Evolutionary conservation across 2,888 invertebrate species (phyloP).

Genomic region (Lottia gigantea): DNA sequence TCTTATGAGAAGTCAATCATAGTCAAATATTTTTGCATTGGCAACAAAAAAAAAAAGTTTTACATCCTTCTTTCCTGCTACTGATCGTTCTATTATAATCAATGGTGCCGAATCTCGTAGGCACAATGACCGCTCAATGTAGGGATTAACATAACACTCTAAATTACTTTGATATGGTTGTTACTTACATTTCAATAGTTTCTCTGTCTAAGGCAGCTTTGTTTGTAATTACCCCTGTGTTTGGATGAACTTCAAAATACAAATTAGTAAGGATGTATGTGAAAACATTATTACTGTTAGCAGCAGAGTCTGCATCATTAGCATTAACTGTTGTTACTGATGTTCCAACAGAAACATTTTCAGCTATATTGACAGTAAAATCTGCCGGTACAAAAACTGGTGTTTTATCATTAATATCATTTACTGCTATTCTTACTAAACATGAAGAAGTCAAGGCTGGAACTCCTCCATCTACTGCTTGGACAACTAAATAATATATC

Average conservation of each 20-base stretch:
- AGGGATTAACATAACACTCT: no score
- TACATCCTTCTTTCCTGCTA: neutral
- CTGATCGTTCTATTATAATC: no score
- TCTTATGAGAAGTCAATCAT: neutral
- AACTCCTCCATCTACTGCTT: slow-evolving; percentile 47
- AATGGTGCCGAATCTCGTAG: no score
- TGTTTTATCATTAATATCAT: slow-evolving; percentile 53
- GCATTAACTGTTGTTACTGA: slow-evolving; percentile 40
- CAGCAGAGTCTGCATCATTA: slow-evolving; percentile 45
- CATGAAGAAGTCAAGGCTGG: slow-evolving; percentile 38
- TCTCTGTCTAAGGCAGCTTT: slow-evolving; percentile 50
- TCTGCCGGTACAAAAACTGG: slow-evolving; percentile 39
- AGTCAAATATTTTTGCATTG: no score
- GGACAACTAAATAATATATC: slow-evolving; percentile 38
- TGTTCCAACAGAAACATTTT: slow-evolving; percentile 42
- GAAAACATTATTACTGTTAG: slow-evolving; percentile 51
- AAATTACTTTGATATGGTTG: no score
- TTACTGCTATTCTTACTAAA: slow-evolving; percentile 38
- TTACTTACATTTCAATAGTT: slow-evolving; percentile 36
- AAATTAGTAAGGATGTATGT: slow-evolving; percentile 31
- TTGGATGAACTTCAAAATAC: slow-evolving; percentile 39
- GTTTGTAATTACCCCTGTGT: slow-evolving; percentile 43
- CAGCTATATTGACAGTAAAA: slow-evolving; percentile 38
- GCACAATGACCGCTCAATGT: no score
- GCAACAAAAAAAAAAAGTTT: no score